phyloP scores from a whole-genome alignment of 64 coral and sea anemone genomes.

The Porites australiensis region DNA sequence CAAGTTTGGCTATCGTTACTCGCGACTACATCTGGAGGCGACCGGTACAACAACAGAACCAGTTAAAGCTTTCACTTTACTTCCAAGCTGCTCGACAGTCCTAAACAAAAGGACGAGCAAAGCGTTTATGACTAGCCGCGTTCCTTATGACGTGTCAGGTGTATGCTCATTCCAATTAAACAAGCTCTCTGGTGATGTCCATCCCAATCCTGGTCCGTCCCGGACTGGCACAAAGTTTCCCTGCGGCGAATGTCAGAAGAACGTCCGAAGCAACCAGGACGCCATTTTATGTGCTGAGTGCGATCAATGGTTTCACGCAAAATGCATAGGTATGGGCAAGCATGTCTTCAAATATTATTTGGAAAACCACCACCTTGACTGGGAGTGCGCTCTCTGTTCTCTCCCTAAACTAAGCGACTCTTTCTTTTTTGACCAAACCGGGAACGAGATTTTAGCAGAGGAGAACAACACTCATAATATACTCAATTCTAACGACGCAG shows the following conservation, averaged over 20 bases:
- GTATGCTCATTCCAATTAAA: slow-evolving; percentile 14
- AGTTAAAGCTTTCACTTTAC: slow-evolving; percentile 34
- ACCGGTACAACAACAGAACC: slow-evolving; percentile 20
- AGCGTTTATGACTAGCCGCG: not conserved
- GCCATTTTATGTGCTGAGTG: slow-evolving; percentile 55
- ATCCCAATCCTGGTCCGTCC: slow-evolving; percentile 10
- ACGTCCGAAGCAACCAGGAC: slow-evolving; percentile 55
- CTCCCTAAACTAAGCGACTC: slow-evolving; percentile 28
- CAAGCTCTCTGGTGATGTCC: not conserved
- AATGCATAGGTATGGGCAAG: slow-evolving; percentile 51
- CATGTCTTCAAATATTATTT: slow-evolving; percentile 60
- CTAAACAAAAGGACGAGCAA: slow-evolving; percentile 4
- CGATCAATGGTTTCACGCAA: slow-evolving; percentile 55
- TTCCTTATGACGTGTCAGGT: slow-evolving; percentile 6
- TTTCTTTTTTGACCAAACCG: slow-evolving; percentile 28
- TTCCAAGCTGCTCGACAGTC: not conserved
- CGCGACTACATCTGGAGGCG: not conserved
- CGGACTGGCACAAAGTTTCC: slow-evolving; percentile 18
- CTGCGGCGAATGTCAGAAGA: slow-evolving; percentile 36
- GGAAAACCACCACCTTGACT: slow-evolving; percentile 16
- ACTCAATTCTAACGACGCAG: no score
- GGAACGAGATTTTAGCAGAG: no score
- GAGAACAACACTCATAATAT: no score
- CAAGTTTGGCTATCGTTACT: not conserved
- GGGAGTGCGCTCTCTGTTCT: slow-evolving; percentile 39